Base-by-base conservation (phyloP, 53 echinoderm and acorn worm species). In the Astropecten irregularis region DNA sequence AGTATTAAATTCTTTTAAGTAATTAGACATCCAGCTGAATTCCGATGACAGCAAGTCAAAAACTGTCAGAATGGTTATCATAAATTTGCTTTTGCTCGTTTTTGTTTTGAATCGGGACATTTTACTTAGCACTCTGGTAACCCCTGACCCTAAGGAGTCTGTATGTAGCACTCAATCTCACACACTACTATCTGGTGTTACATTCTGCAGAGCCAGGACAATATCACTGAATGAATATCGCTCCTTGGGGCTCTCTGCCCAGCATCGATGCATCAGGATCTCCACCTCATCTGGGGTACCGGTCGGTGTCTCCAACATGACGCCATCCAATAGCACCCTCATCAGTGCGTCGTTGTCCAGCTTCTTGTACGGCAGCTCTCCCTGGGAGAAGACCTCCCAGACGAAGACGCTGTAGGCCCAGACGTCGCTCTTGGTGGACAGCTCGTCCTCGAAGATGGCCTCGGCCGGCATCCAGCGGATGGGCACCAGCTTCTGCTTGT, bases 381-480 rank as follows among this genome's bases (percentile, higher is more conserved):
- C 99, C 83, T 92, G 92, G 25, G 92, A 83, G 81, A 99, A 99
- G 19, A 99, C 92, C 82, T 99, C 99, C 99, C 99, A 99, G 6
- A 88, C 84, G 71, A 99, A 90, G 44, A 99, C 89, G 33, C 99
- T 93, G 40, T 85, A 99, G 31, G 99, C 92, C 94, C 95, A 99
- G 39, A 99, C 89, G 69, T 99, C 99, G 65, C 99, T 99, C 92
- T 99, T 99, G 13, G 99, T 92, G 23, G 94, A 94, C 66, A 94
- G 90, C 72, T 99, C 94, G 46, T 95, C 92, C 58, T 99, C 99
- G 63, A 92, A 99, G 86, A 99, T 83, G 62, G 99, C 99, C 63
- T 99, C 99, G 4, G 90, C 82, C 32, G 99, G 92, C 99, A 99
- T 92, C 99, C 99, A 99, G 76, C 99, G 88, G 36, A 99, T 86